phyloP scores from a whole-genome alignment of 2,888 invertebrate genomes.

The Hypomecis atomaria region DNA sequence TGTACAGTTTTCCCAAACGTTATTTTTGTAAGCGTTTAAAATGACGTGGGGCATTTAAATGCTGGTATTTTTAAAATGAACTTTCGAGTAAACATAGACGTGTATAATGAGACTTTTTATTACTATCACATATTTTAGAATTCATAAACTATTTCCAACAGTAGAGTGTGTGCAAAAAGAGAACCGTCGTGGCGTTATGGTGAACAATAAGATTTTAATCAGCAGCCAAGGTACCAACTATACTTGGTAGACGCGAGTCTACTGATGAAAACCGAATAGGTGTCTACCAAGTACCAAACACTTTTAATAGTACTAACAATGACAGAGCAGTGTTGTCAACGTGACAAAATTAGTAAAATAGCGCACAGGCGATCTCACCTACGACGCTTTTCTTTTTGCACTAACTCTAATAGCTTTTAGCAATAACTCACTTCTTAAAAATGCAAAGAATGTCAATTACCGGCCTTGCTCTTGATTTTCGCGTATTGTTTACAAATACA shows the following conservation, averaged over 20 bases:
- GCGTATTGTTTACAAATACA: constrained; percentile 36
- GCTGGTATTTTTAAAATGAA: constrained; percentile 8
- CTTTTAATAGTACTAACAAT: too few relatives aligned
- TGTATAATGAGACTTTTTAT: constrained; percentile 6
- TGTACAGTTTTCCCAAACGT: background rate
- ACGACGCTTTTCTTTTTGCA: too few relatives aligned
- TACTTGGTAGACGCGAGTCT: too few relatives aligned
- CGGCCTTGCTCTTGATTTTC: constrained; percentile 39
- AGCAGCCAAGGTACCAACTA: too few relatives aligned
- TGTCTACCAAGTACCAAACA: too few relatives aligned
- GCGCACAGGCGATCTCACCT: too few relatives aligned
- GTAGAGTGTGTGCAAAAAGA: too few relatives aligned
- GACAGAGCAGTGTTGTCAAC: too few relatives aligned
- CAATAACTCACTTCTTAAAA: constrained; percentile 30
- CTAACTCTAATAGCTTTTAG: constrained; percentile 31
- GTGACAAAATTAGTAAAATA: too few relatives aligned
- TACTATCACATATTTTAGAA: constrained; percentile 9
- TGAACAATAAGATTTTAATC: too few relatives aligned
- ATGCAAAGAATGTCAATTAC: constrained; percentile 36
- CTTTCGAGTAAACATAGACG: constrained; percentile 5
- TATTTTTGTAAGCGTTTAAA: constrained; percentile 8
- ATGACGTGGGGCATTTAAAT: background rate
- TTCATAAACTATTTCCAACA: constrained; percentile 24
- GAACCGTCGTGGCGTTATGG: too few relatives aligned
- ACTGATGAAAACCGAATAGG: too few relatives aligned